Base-by-base conservation (phyloP, 1,140 invertebrate species). In the Saxidomus purpurata region DNA sequence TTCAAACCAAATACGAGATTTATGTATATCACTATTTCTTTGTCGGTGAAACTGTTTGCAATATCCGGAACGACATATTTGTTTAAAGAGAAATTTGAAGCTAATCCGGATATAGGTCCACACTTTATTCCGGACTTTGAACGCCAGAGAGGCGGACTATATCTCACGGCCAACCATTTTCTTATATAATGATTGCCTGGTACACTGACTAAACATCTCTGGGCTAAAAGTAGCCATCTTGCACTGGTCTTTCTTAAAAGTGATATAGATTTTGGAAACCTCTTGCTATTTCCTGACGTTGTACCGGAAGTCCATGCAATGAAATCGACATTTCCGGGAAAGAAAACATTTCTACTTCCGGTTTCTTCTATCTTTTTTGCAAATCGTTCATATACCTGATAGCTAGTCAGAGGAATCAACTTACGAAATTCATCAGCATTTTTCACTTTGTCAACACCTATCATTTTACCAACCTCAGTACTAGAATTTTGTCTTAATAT, bases 1-100 rank as follows among this genome's bases (percentile, higher is more conserved):
- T 92, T 86, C 22, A 92, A 74, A 34, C 90, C 43, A 49, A 69
- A 91, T 38, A 82, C 31, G 6, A 76, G 69, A 87, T 79, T 89
- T 19, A 86, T 74, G 47, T 71, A 91, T 36, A 85, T 67, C 22
- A 85, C 89, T 59, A 22, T 77, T 55, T 63, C 28, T 55, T 90
- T 86, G 36, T 69, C 59, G 8, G 19, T 28, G 19, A 89, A 19
- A 36, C 52, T 9, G 8, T 40, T 4, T 22, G 25, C 34, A 22
- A 49, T 31, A 36, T 74, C 34, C 0, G 87, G 87, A n/a, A 61
- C 79, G 11, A 89, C 31, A 52, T 82, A 76, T 22, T n/a, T 43
- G 25, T 76, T 59, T 36, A 82, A 25, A 25, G 87, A 89, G 22
- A 1, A 55, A n/a, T 47, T 40, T 59, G 63, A 69, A 1, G 59